Evolutionary conservation across 2,113 vertebrate species (phyloP).

Genomic region (Rhegmatorhina hoffmannsi): DNA sequence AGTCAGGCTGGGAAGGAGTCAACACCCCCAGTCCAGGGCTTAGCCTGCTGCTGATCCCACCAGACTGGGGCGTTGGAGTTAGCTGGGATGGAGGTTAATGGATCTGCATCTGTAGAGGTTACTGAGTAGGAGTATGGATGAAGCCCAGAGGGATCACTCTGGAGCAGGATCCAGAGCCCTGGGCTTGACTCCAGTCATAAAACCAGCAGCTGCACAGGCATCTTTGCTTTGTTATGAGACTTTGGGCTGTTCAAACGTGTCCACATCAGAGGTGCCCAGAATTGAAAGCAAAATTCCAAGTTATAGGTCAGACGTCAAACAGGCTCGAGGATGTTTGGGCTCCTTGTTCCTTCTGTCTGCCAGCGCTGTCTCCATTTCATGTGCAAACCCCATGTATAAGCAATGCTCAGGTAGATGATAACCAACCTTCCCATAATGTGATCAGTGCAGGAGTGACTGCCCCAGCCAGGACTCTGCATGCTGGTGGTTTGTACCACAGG

Average conservation of each 20-base stretch:
- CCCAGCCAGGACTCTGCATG: fast-evolving
- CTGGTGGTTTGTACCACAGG: fast-evolving
- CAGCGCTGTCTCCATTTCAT: background rate
- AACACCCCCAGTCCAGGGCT: background rate
- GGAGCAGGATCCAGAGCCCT: background rate
- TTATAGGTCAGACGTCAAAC: background rate
- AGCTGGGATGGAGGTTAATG: background rate
- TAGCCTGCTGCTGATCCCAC: background rate
- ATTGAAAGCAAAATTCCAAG: background rate
- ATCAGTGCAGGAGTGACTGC: fast-evolving
- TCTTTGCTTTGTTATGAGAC: background rate
- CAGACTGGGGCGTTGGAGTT: fast-evolving
- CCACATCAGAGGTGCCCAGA: background rate
- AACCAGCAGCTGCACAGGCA: fast-evolving
- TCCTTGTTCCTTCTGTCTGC: background rate
- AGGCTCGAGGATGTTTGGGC: fast-evolving
- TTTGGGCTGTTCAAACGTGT: background rate
- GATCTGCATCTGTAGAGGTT: background rate
- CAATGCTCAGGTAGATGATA: background rate
- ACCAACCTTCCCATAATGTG: background rate
- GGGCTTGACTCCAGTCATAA: background rate
- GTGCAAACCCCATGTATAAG: background rate
- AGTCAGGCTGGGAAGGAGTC: background rate
- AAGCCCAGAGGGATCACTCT: background rate
- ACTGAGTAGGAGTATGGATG: fast-evolving